Base-by-base conservation (phyloP, 1,140 invertebrate species). In the Idris sp. region DNA sequence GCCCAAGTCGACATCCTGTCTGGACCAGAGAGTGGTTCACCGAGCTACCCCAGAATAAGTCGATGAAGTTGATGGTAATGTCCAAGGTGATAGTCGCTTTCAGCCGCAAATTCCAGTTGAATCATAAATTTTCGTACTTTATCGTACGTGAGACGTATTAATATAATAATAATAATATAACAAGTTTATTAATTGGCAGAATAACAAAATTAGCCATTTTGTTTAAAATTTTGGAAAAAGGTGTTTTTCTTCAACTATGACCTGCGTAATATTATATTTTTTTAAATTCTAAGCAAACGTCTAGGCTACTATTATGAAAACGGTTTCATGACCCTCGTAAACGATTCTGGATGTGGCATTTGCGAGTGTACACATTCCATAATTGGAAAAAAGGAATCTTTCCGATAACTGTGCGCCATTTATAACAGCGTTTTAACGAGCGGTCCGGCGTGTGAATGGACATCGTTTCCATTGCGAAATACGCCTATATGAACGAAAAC, bases 371-470 rank as follows among this genome's bases (percentile, higher is more conserved):
- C 59, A 26, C 40, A 59, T 59, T 73, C 53, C 58, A 25, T 25
- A n/a, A 30, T 22, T 44, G 43, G 38, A 53, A 53, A n/a, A n/a
- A 58, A 65, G 53, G 31, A 67, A 74, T 74, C 71, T 54, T 61
- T 53, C 48, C 61, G 54, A 74, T 74, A 74, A 67, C 71, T 40
- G 43, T 41, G 54, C 41, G 71, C 54, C 54, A 67, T 74, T 67
- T 74, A 67, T 74, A 74, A 65, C 54, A 59, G 38, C 30, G 25
- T 48, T 62, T 67, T 67, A 67, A 74, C 58, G 59, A 73, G 16
- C 35, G 33, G 25, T 38, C 46, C 33, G 30, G 46, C 46, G 44
- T 53, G 53, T 51, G 15, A 64, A 64, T 73, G 56, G 44, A 64
- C 44, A 26, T 36, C 30, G 28, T 54, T 36, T 43, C 28, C 64